phyloP scores from a whole-genome alignment of 2,113 vertebrate genomes.

The Zapus hudsonius region DNA sequence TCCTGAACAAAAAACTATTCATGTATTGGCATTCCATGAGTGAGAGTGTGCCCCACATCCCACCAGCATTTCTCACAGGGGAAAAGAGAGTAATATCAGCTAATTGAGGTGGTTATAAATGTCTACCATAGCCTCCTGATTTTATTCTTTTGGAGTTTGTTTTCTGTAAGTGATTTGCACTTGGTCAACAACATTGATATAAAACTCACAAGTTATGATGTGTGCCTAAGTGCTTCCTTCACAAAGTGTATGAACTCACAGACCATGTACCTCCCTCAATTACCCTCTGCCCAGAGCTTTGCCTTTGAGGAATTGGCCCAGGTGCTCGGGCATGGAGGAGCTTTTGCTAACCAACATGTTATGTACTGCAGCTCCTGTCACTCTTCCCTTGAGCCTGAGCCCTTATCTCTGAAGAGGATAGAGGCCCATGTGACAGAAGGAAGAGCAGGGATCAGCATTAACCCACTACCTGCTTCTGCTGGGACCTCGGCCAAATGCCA shows the following conservation, averaged over 20 bases:
- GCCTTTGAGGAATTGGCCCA: conserved; percentile 53
- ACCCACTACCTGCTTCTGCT: conserved; percentile 25
- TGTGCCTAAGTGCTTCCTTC: neutral
- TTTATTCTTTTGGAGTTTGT: neutral
- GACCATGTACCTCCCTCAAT: neutral
- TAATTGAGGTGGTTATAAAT: rapidly evolving
- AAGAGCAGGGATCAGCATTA: conserved; percentile 5
- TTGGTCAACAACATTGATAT: neutral
- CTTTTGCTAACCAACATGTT: neutral
- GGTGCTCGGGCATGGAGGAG: neutral
- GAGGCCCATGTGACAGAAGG: neutral
- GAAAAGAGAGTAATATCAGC: neutral
- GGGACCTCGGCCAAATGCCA: conserved; percentile 51
- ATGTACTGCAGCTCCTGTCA: neutral
- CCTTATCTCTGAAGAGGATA: neutral
- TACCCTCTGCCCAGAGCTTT: neutral
- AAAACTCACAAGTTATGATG: neutral
- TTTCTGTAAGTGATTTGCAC: neutral
- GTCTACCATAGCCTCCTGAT: neutral
- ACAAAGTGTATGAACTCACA: rapidly evolving
- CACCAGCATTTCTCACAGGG: neutral
- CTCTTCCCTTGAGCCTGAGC: neutral
- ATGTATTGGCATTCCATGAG: neutral
- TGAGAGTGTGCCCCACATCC: neutral
- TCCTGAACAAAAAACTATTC: neutral